Evolutionary conservation across 2,797 vertebrate species (phyloP).

Genomic region (Chlorospingus semifuscus): DNA sequence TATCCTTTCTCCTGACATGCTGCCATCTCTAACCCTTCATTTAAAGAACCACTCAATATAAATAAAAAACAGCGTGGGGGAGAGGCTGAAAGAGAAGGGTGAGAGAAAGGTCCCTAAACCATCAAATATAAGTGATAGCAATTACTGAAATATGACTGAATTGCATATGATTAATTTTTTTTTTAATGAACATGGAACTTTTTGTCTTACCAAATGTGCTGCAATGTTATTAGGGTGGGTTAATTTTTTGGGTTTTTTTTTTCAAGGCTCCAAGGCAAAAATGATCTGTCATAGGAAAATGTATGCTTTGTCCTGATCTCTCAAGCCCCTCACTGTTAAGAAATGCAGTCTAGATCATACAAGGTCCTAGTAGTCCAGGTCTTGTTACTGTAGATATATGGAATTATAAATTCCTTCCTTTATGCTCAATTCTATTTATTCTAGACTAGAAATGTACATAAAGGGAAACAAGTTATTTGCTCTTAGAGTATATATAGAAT

Average conservation of each 20-base stretch:
- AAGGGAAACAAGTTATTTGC: background rate
- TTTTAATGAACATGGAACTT: background rate
- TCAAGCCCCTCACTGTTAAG: background rate
- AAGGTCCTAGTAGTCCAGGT: background rate
- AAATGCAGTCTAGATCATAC: background rate
- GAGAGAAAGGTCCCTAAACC: background rate
- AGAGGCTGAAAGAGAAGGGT: rapidly evolving
- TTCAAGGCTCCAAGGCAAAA: background rate
- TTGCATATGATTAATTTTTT: background rate
- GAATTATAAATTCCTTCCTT: background rate
- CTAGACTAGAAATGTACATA: background rate
- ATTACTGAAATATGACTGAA: background rate
- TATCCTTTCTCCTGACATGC: background rate
- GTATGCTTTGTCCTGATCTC: background rate
- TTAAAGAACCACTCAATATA: background rate
- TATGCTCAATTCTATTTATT: background rate
- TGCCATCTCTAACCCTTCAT: background rate
- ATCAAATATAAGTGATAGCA: background rate
- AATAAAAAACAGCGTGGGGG: rapidly evolving
- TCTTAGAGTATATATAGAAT: background rate
- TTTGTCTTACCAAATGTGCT: background rate
- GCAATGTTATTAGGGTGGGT: background rate
- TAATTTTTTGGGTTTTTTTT: background rate
- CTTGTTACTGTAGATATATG: background rate
- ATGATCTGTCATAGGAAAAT: background rate